Conservation (phyloP, 1,140 invertebrate genomes). For the Drosophila mauritiana region DNA sequence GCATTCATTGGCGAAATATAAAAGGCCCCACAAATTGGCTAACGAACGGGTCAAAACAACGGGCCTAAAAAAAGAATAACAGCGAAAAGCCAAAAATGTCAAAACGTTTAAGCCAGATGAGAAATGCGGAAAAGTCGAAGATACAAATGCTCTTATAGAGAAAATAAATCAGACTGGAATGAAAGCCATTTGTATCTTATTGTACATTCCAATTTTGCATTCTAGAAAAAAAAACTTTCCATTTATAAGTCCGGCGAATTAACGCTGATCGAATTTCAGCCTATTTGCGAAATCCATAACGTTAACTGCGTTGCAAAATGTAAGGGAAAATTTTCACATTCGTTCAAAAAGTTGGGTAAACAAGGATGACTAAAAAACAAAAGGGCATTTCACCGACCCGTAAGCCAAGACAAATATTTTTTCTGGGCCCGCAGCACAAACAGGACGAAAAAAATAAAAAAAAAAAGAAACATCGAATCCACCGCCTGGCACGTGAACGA, state of each 20-base stretch:
- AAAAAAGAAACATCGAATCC: not conserved
- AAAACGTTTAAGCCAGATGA: not conserved
- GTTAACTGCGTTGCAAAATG: slow-evolving; percentile 3
- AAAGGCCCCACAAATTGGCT: slow-evolving; percentile 55
- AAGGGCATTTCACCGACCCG: slow-evolving; percentile 4
- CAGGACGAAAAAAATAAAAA: not conserved
- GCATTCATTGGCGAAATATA: slow-evolving; percentile 56
- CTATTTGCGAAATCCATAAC: not conserved
- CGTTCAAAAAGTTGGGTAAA: not conserved
- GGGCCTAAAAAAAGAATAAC: not conserved
- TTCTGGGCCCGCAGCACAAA: slow-evolving; percentile 39
- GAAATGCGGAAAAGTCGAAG: not conserved
- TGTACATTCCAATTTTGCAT: no score
- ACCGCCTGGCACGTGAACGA: slow-evolving; percentile 7
- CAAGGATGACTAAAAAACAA: slow-evolving; percentile 13
- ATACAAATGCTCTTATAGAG: not conserved
- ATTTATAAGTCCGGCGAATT: not conserved
- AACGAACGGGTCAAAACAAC: slow-evolving; percentile 30
- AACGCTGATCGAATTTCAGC: not conserved
- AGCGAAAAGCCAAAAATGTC: slow-evolving; percentile 21
- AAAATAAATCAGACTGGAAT: not conserved
- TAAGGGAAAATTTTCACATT: not conserved
- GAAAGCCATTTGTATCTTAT: no score
- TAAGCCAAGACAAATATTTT: slow-evolving; percentile 46
- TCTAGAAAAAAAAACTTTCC: not conserved